Evolutionary conservation across 2,113 vertebrate genomes (phyloP), one percentile per base, ranked within the genome.

Genomic region (Syngnathoides biaculeatus): DNA sequence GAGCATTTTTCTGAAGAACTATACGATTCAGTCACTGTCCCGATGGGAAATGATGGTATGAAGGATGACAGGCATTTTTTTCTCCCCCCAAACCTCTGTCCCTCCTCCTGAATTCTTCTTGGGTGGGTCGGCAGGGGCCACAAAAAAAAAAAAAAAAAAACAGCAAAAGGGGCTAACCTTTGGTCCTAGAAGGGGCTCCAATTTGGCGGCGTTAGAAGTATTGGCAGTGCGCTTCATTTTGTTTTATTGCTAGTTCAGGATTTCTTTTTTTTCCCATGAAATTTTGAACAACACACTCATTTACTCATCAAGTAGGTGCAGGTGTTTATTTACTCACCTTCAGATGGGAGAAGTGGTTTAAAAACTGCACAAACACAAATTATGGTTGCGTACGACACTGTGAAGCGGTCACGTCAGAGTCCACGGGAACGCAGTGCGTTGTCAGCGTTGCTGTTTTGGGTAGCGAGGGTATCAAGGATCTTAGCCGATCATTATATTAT

Each of bases 61-160:
- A 20, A 65, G 53, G 43, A 64, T 59, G 65, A 74, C 57, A 60
- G 43, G 55, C 24, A 27, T 45, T 40, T 67, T 62, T 59, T 58
- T 55, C 69, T 45, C 22, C 17, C 22, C 17, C 64, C 43, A 63
- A 64, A 57, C 69, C 65, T 22, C 50, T 55, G 22, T 69, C 35
- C 52, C 71, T 50, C 56, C 48, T 62, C 60, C 61, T 26, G 3
- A 22, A 35, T 52, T n/a, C 59, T 39, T 11, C 30, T 59, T 38
- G 19, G 30, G 57, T 60, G 57, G 57, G 57, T 59, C 57, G n/a
- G 19, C 57, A 60, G 57, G 20, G 35, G 30, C 9, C 57, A 17
- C 22, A 58, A 35, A 35, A n/a, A n/a, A n/a, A n/a, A n/a, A n/a
- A n/a, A n/a, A n/a, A n/a, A n/a, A n/a, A n/a, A 58, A 35, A 24